A percentile compares a stretch with the other conserved stretches of the same genome.
phyloP scores from a whole-genome alignment of 30 jellyfish, hydroid and myxozoan species.

The Mastigias papua region DNA sequence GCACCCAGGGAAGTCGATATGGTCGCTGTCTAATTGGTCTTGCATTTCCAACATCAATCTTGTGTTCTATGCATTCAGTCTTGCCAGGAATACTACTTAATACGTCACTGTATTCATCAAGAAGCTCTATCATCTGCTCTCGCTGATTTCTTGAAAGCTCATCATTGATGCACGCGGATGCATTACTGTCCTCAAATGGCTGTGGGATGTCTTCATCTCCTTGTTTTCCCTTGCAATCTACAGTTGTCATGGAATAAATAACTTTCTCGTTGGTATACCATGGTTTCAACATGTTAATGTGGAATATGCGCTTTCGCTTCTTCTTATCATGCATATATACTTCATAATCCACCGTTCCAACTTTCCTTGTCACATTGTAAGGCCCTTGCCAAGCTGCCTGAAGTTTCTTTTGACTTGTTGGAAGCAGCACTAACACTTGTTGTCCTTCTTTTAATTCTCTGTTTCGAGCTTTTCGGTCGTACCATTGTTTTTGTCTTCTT shows the following conservation, averaged over 20 bases:
- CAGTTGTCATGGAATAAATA: neutral
- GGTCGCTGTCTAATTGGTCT: neutral
- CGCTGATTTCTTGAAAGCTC: neutral
- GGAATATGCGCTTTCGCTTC: neutral
- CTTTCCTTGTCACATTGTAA: constrained; percentile 13
- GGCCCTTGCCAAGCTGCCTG: constrained; percentile 43
- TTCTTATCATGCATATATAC: neutral
- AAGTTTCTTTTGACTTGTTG: constrained; percentile 16
- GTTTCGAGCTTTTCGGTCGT: neutral
- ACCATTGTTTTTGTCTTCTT: neutral
- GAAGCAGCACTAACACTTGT: constrained; percentile 7
- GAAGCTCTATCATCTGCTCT: neutral
- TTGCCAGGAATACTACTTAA: neutral
- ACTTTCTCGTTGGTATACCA: neutral
- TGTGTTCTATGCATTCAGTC: neutral
- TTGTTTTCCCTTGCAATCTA: neutral
- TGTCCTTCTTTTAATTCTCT: constrained; percentile 35
- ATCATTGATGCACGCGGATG: no score
- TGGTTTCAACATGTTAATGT: constrained; percentile 12
- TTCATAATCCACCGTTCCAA: constrained; percentile 2
- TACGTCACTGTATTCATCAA: neutral
- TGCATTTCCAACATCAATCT: neutral
- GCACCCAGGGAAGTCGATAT: neutral
- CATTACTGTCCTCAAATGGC: neutral
- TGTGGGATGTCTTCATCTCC: neutral